These are phyloP conservation scores for Peromyscus maniculatus DNA, from an alignment of 2,113 vertebrate genomes.

Conservation along the genomic window DNA sequence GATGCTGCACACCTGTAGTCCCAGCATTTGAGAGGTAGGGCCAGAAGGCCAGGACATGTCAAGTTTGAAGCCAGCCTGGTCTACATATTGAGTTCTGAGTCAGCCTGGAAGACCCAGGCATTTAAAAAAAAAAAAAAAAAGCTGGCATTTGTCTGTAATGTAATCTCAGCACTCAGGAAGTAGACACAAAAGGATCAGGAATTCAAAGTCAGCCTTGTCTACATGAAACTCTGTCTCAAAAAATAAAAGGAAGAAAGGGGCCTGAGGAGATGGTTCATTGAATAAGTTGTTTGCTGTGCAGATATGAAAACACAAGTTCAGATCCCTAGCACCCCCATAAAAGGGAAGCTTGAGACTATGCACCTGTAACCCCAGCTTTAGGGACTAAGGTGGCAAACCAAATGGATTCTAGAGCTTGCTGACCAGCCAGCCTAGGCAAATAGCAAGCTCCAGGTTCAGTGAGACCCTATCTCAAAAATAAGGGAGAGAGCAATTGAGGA, in stretches of 20 bases:
- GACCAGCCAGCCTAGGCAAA: neutral
- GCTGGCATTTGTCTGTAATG: neutral
- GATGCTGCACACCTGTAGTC: neutral
- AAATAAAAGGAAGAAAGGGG: neutral
- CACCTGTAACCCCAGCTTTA: neutral
- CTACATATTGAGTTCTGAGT: neutral
- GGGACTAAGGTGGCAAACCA: neutral
- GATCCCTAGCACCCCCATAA: neutral
- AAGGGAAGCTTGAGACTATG: neutral
- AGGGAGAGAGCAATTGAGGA: neutral
- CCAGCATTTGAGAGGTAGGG: neutral
- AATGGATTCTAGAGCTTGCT: neutral
- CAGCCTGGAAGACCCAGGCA: neutral
- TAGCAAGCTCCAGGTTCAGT: neutral
- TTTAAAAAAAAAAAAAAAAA: neutral
- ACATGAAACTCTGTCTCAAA: neutral
- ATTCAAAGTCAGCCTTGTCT: neutral
- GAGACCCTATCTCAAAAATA: neutral
- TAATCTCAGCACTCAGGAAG: neutral
- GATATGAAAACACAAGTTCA: neutral
- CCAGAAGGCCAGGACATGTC: neutral
- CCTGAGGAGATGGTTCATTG: neutral
- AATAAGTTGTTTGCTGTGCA: neutral
- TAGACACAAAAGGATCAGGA: neutral
- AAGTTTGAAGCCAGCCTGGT: neutral